Base-by-base conservation (phyloP, 2,888 invertebrate species). In the Prosopocoilus inquinatus region DNA sequence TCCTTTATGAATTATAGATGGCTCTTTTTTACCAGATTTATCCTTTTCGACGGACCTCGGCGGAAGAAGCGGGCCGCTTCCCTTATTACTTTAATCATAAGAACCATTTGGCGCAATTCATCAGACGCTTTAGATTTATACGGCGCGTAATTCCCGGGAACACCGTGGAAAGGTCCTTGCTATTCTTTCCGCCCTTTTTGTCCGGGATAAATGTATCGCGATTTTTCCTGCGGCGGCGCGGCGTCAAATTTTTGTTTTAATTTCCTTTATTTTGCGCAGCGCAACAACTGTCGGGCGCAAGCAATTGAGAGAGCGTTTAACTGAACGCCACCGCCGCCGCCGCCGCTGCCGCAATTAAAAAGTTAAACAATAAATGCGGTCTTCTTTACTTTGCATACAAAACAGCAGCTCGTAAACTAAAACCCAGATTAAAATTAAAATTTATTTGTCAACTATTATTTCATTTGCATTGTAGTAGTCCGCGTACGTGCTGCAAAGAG, bases 1-100 rank as follows among this genome's bases (percentile, higher is more conserved):
- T 71, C 70, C 75, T 72, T 72, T 74, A 75, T 75, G 75, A 76
- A 75, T 76, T 75, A 75, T 76, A 74, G 74, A 75, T 75, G 69
- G 66, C 50, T 13, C 74, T 73, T 75, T 74, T 74, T 72, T 69
- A 67, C 67, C 69, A 71, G 70, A 72, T 72, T 72, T 70, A 15
- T 12, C 15, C 35, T 16, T 70, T 71, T 72, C 66, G 67, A 39
- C 43, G 55, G 49, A 53, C 58, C 53, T 55, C 33, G 15, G 55
- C 15, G 66, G 65, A 65, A 63, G 60, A 50, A 44, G 46, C 70
- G 69, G 70, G 70, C 70, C 72, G 72, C 72, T 57, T 74, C 69
- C 71, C 69, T 76, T 76, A 77, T 77, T 76, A 75, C 76, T 76
- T 75, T 76, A 77, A 77, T 76, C 76, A 77, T 76, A 73, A 73